Base-by-base conservation (phyloP, 2,888 invertebrate species). In the Anorthoa munda region DNA sequence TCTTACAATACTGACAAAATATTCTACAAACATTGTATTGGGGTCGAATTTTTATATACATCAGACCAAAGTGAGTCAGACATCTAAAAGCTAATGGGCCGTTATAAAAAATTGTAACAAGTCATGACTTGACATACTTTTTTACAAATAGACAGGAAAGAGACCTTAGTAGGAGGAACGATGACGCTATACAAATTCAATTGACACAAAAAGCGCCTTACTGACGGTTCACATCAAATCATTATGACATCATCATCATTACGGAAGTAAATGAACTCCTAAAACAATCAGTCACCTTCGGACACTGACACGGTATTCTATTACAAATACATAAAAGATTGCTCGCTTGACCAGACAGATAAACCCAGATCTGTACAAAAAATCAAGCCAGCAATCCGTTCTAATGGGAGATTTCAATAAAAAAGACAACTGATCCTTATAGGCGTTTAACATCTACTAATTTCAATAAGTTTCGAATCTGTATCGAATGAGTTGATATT, bases 181-280 rank as follows among this genome's bases (percentile, higher is more conserved):
- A 84, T 88, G 88, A 86, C 85, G 86, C 75, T 79, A 84, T 79
- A 77, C 72, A 86, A 88, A 88, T 87, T 73, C 72, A 82, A 86
- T 86, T 86, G 86, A 86, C 82, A 86, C 78, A 84, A 82, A 90
- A 89, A 89, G 86, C 81, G 85, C 76, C 86, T 83, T 81, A 84
- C 86, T 89, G 90, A 91, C 89, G 87, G 87, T 88, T 89, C 87
- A 75, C 87, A 86, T 74, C 72, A 79, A 88, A 78, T 63, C 66
- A 63, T 67, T 75, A 64, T 84, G 80, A 80, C 80, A 75, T 82
- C 80, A 85, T 81, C 61, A 86, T 77, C 77, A 82, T 66, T 79
- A 77, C 67, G 70, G 65, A 66, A 77, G 64, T 77, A 75, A 82
- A 71, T 46, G 53, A 74, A 79, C 75, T 82, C 64, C 61, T 75